Evolutionary conservation across 2,888 invertebrate genomes (phyloP), one percentile per base, ranked within the genome.

Genomic region (Eupithecia pulchellata): DNA sequence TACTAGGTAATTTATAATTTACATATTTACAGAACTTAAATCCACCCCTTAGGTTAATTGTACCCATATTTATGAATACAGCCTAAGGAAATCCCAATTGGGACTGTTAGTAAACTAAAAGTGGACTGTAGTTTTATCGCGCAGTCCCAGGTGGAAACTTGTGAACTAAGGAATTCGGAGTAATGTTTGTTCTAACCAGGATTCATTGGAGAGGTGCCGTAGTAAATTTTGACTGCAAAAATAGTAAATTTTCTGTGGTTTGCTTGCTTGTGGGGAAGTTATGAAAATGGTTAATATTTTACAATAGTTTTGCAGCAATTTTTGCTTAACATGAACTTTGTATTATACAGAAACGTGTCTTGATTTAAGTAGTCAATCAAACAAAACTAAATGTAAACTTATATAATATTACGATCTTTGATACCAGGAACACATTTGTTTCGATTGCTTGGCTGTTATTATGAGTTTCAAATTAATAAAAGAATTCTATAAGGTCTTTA

Each of bases 21-120:
- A 47, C 20, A 9, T 47, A 9, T 47, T 47, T 20, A 20, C 42
- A 20, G 42, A 47, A n/a, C 20, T n/a, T 47, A 6, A 20, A 47
- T 47, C 42, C 42, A 47, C 42, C 42, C n/a, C 42, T n/a, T 42
- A n/a, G n/a, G n/a, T n/a, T 42, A 47, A 47, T 47, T 52, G 52
- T 25, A 52, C 9, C n/a, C 25, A 52, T 52, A 52, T 52, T 52
- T 52, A 52, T 52, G 52, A 52, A 52, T 13, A 52, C 52, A 52
- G 29, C 62, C 55, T n/a, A 61, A 65, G 67, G 70, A 70, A 71
- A 68, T 68, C 61, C 34, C 61, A 34, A 13, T 20, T 20, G 32
- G 11, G 13, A n/a, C 34, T 4, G 29, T 29, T 27, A 14, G 29
- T 29, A n/a, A 34, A 61, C 32, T 34, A 61, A 32, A 30, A 30